Evolutionary conservation across 2,113 vertebrate genomes (phyloP), one percentile per base, ranked within the genome.

Genomic region (Gobius niger): DNA sequence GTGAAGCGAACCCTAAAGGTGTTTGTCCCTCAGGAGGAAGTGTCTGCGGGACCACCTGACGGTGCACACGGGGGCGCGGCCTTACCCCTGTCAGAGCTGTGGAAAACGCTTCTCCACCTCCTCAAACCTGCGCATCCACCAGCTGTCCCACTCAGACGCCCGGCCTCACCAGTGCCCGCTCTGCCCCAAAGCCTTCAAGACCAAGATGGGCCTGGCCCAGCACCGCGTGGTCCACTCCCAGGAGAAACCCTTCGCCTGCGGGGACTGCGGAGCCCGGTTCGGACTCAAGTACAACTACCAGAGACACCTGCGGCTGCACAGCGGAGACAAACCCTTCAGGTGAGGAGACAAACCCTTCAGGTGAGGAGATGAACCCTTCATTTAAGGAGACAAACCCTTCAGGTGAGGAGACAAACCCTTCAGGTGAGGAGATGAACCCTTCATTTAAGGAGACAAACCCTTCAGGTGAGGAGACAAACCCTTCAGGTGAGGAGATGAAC

Each of bases 201-300:
- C 77, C 40, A 72, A 70, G 64, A 86, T 88, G 86, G 83, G 87
- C 0, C 87, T 90, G 74, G 70, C 88, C 60, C 89, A 90, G 80
- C 89, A 90, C 78, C 62, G 73, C 0, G 70, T 90, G 11, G 89
- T 90, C 7, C 89, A 90, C 67, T 76, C 82, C 0, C 83, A 86
- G 2, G 84, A 88, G 41, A 89, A 90, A 12, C 89, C 89, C 46
- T 90, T 82, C 16, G 76, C 52, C 7, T 90, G 89, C 34, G 73
- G 75, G 15, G 83, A 80, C 64, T 90, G 89, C 1, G 81, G 81
- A 0, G 63, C 85, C 1, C 67, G 81, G 53, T 90, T 90, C 9
- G 86, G 89, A 0, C 84, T 90, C 57, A 90, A 90, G 75, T 90
- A 88, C 84, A 90, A 90, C 81, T 84, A 85, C 71, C 89, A 89